phyloP scores from a whole-genome alignment of 2,797 vertebrate species.

The Galago senegalensis region DNA sequence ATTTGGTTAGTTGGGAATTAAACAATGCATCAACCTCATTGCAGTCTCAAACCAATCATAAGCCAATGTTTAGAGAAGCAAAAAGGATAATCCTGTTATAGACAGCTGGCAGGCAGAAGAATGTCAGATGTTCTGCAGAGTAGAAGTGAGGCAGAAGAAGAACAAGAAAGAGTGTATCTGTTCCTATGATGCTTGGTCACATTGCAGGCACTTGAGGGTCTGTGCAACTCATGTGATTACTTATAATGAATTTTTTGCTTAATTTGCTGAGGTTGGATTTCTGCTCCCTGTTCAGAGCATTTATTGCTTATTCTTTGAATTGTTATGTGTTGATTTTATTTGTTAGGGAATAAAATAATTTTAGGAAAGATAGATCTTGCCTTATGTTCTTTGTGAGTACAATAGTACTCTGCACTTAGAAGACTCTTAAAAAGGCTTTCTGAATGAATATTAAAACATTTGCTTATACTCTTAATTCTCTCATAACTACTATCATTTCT shows the following conservation, averaged over 20 bases:
- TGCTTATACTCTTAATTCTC: not conserved
- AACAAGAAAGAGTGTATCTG: not conserved
- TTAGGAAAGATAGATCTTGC: constrained; percentile 13
- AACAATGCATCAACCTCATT: not conserved
- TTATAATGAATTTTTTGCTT: not conserved
- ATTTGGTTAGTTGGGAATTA: not conserved
- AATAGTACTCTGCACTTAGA: not conserved
- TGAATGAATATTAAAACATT: constrained; percentile 4
- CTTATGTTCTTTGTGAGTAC: not conserved
- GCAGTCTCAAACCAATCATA: not conserved
- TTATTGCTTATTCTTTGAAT: not conserved
- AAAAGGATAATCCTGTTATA: not conserved
- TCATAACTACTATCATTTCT: not conserved
- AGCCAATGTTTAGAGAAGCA: not conserved
- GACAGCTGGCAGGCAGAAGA: not conserved
- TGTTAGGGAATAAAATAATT: constrained; percentile 22
- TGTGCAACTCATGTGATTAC: not conserved
- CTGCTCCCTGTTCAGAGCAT: not conserved
- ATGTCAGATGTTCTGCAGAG: not conserved
- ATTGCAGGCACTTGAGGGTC: not conserved
- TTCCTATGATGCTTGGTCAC: not conserved
- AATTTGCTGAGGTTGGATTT: not conserved
- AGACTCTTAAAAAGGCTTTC: not conserved
- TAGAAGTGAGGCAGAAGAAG: not conserved
- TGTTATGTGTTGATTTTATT: not conserved